Conservation (phyloP, 2,888 invertebrate genomes). For the Perithous albicinctus region DNA sequence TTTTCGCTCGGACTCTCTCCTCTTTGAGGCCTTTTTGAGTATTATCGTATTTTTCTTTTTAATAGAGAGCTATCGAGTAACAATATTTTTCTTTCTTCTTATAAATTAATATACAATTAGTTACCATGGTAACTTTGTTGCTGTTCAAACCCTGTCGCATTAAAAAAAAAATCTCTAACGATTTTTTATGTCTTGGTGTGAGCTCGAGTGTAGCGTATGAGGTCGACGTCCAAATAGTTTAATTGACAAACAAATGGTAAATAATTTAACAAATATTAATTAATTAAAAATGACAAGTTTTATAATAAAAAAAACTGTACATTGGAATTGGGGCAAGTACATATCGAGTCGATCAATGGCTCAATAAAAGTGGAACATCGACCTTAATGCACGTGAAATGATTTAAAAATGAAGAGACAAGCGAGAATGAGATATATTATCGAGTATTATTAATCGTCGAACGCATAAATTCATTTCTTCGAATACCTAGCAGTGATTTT, state of each 20-base stretch:
- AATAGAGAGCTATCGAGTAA: constrained; percentile 56
- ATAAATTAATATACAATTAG: constrained; percentile 40
- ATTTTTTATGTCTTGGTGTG: constrained; percentile 18
- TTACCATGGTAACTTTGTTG: constrained; percentile 49
- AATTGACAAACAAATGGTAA: too few relatives aligned
- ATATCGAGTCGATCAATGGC: background rate
- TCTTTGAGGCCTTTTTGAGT: constrained; percentile 55
- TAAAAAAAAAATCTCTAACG: constrained; percentile 28
- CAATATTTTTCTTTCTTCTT: constrained; percentile 17
- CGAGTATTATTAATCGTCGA: constrained; percentile 27
- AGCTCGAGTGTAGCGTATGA: constrained; percentile 6
- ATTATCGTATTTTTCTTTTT: constrained; percentile 54
- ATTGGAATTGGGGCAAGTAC: background rate
- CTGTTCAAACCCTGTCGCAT: constrained; percentile 19
- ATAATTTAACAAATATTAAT: too few relatives aligned
- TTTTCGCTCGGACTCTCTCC: constrained; percentile 50
- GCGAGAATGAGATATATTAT: constrained; percentile 22
- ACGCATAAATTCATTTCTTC: constrained; percentile 21
- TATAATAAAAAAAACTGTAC: background rate
- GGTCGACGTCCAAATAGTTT: constrained; percentile 6
- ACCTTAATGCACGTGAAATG: background rate
- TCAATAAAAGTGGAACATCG: background rate
- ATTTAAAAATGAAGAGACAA: background rate
- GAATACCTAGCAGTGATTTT: constrained; percentile 12
- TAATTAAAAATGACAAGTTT: too few relatives aligned